phyloP scores from a whole-genome alignment of 2,888 invertebrate species.

The Hydropsyche betteni region DNA sequence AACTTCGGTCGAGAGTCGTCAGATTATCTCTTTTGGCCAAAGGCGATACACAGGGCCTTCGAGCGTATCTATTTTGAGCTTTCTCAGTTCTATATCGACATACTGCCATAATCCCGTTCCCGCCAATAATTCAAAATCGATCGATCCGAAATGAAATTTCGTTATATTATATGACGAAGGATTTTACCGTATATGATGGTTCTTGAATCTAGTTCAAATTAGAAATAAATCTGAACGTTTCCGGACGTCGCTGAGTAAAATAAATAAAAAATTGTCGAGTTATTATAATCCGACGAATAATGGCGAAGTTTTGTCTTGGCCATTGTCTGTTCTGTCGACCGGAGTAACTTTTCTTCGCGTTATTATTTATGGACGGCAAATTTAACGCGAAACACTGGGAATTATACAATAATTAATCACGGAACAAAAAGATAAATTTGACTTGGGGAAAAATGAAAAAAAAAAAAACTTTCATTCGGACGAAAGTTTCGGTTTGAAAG shows the following conservation, averaged over 20 bases:
- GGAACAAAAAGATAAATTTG: not conserved
- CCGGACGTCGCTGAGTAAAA: too few relatives aligned
- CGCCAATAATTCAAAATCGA: too few relatives aligned
- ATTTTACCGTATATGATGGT: not conserved
- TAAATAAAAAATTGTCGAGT: too few relatives aligned
- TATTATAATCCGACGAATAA: not conserved
- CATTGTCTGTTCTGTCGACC: not conserved
- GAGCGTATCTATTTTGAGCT: too few relatives aligned
- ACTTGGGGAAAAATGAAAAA: too few relatives aligned
- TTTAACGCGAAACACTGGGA: not conserved
- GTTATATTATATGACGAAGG: not conserved
- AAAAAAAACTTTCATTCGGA: too few relatives aligned
- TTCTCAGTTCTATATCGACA: too few relatives aligned
- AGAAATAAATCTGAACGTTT: too few relatives aligned
- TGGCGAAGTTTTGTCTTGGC: constrained; percentile 20
- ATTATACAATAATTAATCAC: constrained; percentile 23
- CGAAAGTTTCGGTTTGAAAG: too few relatives aligned
- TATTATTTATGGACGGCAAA: not conserved
- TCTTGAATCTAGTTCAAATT: too few relatives aligned
- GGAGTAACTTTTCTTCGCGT: too few relatives aligned
- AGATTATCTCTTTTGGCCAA: constrained; percentile 24
- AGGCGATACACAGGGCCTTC: not conserved
- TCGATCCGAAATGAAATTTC: not conserved
- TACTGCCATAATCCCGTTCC: too few relatives aligned
- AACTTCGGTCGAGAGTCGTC: constrained; percentile 1